These are phyloP conservation scores for Cetonia aurata DNA, from an alignment of 2,888 invertebrate species.

Conservation along the genomic window DNA sequence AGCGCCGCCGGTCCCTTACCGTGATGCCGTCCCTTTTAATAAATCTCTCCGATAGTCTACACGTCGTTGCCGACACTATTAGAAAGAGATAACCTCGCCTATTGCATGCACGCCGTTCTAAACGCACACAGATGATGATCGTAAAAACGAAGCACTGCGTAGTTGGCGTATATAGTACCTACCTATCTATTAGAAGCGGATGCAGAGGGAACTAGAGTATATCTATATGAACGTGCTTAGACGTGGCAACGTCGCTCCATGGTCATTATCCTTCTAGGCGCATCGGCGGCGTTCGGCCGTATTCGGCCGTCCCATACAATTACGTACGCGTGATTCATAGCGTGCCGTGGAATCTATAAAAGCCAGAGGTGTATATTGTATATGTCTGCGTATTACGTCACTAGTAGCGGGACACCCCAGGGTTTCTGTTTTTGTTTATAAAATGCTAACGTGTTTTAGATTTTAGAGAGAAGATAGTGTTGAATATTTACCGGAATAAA, in stretches of 20 bases:
- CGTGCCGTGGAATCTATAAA: constrained; percentile 52
- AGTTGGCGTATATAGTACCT: background rate
- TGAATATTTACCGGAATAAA: too few species aligned
- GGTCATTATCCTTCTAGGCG: constrained; percentile 52
- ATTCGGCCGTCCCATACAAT: constrained; percentile 55
- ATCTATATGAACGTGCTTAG: background rate
- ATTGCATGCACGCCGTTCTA: background rate
- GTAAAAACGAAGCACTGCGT: too few species aligned
- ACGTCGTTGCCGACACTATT: constrained; percentile 3
- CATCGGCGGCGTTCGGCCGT: constrained; percentile 52
- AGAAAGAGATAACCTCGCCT: constrained; percentile 3
- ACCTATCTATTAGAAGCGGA: background rate
- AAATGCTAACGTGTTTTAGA: constrained; percentile 28
- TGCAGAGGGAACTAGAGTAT: constrained; percentile 3
- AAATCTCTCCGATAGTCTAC: background rate
- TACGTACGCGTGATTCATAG: constrained; percentile 52
- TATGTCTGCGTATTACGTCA: constrained; percentile 46
- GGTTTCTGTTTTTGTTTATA: constrained; percentile 40
- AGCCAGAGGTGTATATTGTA: constrained; percentile 15
- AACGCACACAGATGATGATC: too few species aligned
- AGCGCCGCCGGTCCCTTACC: too few species aligned
- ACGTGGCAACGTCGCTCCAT: constrained; percentile 44
- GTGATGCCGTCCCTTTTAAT: background rate
- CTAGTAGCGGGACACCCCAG: constrained; percentile 11
- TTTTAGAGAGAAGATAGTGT: constrained; percentile 38